Evolutionary conservation across 2,888 invertebrate species (phyloP), one percentile per base, ranked within the genome.

Genomic region (Hypercompe scribonia): DNA sequence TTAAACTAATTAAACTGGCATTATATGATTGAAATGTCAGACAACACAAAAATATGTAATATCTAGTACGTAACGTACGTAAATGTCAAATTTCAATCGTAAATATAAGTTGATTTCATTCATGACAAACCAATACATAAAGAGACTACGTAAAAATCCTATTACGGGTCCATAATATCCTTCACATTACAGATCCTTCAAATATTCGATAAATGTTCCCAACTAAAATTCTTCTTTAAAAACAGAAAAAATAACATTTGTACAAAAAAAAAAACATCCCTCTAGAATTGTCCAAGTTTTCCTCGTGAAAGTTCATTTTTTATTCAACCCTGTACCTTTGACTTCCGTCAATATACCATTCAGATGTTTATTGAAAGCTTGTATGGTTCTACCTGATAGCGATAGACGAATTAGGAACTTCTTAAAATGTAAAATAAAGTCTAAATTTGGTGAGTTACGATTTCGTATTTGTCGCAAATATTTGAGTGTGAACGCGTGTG

Each of bases 281-380:
- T 61, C 8, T 61, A 61, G 61, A 61, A 61, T 31, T 61, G 5
- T 61, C 31, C 31, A 18, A 15, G 15, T 31, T 61, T 61, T 61
- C 31, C 61, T 28, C 18, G 31, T 31, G 61, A 18, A 18, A 31
- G 31, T 39, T 36, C 24, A 21, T 69, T 11, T 39, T 61, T 68
- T 36, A 34, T 36, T 28, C 21, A 3, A 58, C 36, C 18, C 58
- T 58, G 28, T 58, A 39, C 68, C 28, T 58, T 68, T 58, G 68
- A 36, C n/a, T 31, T 39, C 11, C 39, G 61, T 69, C 69, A 31
- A 69, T 69, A 61, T 31, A 61, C 42, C 36, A 31, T 15, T 3
- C 42, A 31, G 28, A 39, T 31, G 31, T 61, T 39, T 69, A 69
- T 61, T 69, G 33, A 69, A 69, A 69, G 36, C 36, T 28, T 11